Percentiles rank a stretch among this genome's conserved stretches.
These are phyloP conservation scores for Glaucomys volans DNA, from an alignment of 2,113 vertebrate species.

Conservation along the genomic window DNA sequence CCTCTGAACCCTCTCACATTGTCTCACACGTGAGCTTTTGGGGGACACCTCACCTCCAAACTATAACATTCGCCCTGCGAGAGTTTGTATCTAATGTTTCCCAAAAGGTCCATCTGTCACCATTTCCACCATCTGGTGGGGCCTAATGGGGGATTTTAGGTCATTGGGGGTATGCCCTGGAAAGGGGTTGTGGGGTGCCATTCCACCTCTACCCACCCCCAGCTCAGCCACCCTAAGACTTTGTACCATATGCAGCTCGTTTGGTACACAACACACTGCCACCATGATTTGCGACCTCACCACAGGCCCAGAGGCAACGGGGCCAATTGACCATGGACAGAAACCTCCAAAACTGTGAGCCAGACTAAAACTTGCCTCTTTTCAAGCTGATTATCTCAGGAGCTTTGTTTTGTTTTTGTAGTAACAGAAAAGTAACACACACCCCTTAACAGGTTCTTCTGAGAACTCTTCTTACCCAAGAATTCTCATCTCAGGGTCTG, in stretches of 20 bases:
- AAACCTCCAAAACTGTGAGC: background rate
- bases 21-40: too few relatives aligned
- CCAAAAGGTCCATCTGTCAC: background rate
- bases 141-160: background rate
- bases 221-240: background rate
- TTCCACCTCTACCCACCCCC: background rate
- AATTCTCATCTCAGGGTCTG: constrained; percentile 11
- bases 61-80: background rate
- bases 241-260: too few relatives aligned
- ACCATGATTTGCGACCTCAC: background rate
- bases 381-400: background rate
- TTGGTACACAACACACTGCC: too few relatives aligned
- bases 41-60: too few relatives aligned
- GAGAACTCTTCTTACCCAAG: background rate
- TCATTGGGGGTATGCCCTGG: background rate
- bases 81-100: background rate
- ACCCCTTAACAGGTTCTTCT: background rate
- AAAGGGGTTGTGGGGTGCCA: background rate
- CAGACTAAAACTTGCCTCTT: background rate
- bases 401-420: background rate
- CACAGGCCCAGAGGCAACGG: too few relatives aligned
- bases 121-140: too few relatives aligned
- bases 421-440: background rate
- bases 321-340: background rate
- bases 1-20: too few relatives aligned